Base-by-base conservation (phyloP, 2,888 invertebrate genomes). In the Lochmaea capreae region DNA sequence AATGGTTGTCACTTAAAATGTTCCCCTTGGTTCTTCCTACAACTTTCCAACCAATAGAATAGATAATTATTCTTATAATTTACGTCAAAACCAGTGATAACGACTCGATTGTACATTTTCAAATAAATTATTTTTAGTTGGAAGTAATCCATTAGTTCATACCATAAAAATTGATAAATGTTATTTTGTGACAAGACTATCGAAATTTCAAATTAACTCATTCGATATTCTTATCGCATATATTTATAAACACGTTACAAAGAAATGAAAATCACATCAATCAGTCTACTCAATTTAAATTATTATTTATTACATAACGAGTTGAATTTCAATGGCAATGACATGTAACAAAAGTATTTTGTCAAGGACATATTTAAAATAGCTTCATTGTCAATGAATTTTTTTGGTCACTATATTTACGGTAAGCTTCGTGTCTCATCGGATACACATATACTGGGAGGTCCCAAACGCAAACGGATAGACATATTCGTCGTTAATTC, bases 201-300 rank as follows among this genome's bases (percentile, higher is more conserved):
- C 26, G 46, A 46, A 22, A 46, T 9, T 14, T 26, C n/a, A 16
- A 46, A 43, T 59, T 33, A 14, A 46, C 46, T 26, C 33, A 26
- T 59, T 67, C 14, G 22, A 12, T 67, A 67, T 67, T 67, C 67
- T 59, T 67, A 67, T 67, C 67, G 59, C 67, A 59, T 67, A 49
- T 49, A 54, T 67, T 58, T 42, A 43, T 58, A 43, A 57, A 67
- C 57, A 52, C 18, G 58, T 67, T 67, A 67, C 67, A 18, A 42
- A 58, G 18, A 59, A 59, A 59, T 59, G 43, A 67, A 67, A 67
- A 59, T 59, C 43, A 43, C 59, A 59, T 67, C 14, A 49, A 67
- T 22, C 46, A 43, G 18, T 46, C 43, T 42, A 63, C 63, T 43
- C 42, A 6, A 63, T 9, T 33, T 33, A 39, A 61, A 61, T 61